These are phyloP conservation scores for Scaptomyza tumidula DNA, from an alignment of 2,888 invertebrate species.

Conservation along the genomic window DNA sequence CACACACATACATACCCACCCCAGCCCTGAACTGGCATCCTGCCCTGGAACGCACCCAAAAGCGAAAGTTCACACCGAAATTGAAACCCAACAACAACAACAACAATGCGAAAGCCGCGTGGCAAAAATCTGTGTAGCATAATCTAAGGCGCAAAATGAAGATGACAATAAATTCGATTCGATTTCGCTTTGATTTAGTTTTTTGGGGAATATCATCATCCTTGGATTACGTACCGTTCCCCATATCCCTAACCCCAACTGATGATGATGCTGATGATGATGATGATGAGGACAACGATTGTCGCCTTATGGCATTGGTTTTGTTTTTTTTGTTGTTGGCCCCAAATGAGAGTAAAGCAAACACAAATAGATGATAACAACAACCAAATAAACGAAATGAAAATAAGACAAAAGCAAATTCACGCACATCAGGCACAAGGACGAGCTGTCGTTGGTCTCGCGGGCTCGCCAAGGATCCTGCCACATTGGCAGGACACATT, in stretches of 20 bases:
- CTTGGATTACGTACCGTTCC: conserved; percentile 64
- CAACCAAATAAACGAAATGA: conserved; percentile 78
- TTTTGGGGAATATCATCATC: conserved; percentile 73
- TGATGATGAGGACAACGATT: conserved; percentile 65
- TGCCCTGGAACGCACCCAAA: conserved; percentile 51
- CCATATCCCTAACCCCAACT: too few species aligned
- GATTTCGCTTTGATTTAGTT: conserved; percentile 80
- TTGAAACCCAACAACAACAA: conserved; percentile 65
- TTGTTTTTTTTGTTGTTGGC: conserved; percentile 19
- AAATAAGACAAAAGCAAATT: conserved; percentile 78
- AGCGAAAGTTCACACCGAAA: conserved; percentile 79
- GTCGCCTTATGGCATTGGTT: conserved; percentile 71
- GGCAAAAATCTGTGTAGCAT: conserved; percentile 60
- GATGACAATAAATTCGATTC: conserved; percentile 81
- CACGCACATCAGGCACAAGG: conserved; percentile 40
- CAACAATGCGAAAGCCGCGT: conserved; percentile 6
- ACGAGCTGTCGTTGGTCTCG: conserved; percentile 24
- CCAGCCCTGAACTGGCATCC: conserved; percentile 5
- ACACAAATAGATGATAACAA: conserved; percentile 73
- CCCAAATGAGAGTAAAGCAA: conserved; percentile 66
- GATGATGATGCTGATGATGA: conserved; percentile 40
- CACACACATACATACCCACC: background rate
- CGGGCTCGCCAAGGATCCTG: conserved; percentile 37
- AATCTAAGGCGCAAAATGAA: conserved; percentile 77
- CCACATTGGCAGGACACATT: conserved; percentile 67